Base-by-base conservation (phyloP, 2,888 invertebrate genomes). In the Pristionchus arcanus region DNA sequence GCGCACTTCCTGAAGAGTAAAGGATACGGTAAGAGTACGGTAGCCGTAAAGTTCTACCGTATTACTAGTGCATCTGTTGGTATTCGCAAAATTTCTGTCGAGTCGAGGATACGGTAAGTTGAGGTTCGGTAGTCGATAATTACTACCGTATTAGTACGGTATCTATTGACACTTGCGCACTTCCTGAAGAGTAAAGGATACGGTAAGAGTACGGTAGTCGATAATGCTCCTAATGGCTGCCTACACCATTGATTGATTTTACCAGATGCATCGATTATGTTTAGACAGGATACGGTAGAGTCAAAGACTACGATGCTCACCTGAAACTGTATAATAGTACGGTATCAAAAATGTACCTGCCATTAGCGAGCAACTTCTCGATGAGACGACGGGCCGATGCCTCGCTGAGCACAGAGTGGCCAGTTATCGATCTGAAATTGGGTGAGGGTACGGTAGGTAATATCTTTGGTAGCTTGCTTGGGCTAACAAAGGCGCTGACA, bases 401-500 rank as follows among this genome's bases (percentile, higher is more conserved):
- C 34, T 74, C 74, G 37, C 13, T 2, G 31, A 81, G n/a, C 16
- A 81, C 81, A 1, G 49, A 28, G 13, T 53, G 81, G 7, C 81
- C 81, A 28, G 49, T 81, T 9, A 81, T 53, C 49, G 53, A 81
- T 77, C 77, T 77, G 77, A 31, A 31, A 71, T 28, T 2, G 68
- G 21, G 31, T 2, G n/a, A 42, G 42, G 42, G 9, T 77, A 42
- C 77, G 77, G 77, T 77, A 42, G 31, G 16, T 31, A 3, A 63
- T 16, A 59, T 3, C n/a, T n/a, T n/a, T n/a, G 59, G 49, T 19
- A 9, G 55, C 55, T 19, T 55, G 19, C 19, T 13, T 16, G 55
- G 13, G 55, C 13, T 55, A 55, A 55, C 55, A 9, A 42, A 42
- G 42, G 42, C 42, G 42, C 42, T 42, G 42, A 42, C 42, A 42